Evolutionary conservation across 1,140 invertebrate genomes (phyloP).

Genomic region (Drosophila kurseongensis): DNA sequence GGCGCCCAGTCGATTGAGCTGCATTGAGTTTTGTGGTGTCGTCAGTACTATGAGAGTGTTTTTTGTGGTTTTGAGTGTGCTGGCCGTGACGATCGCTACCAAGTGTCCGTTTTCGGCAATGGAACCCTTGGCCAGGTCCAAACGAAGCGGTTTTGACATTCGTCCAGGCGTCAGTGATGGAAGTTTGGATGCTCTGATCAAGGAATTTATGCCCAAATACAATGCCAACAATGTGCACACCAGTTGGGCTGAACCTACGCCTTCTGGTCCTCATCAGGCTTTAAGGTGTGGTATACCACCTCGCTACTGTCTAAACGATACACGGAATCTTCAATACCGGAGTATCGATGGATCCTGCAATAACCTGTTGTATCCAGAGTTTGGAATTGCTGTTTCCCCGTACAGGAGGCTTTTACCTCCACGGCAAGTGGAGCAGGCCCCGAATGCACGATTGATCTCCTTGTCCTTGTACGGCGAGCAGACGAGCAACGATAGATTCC

Average conservation of each 20-base stretch:
- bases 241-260: slow-evolving; percentile 20
- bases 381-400: slow-evolving; percentile 90
- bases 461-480: slow-evolving; percentile 88
- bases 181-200: slow-evolving; percentile 51
- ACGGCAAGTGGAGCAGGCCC: slow-evolving; percentile 88
- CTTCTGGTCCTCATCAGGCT: not conserved
- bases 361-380: slow-evolving; percentile 89
- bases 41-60: slow-evolving; percentile 28
- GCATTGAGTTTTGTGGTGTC: slow-evolving; percentile 35
- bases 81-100: slow-evolving; percentile 12
- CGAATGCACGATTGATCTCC: slow-evolving; percentile 90
- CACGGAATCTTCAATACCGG: slow-evolving; percentile 88
- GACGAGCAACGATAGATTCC: slow-evolving; percentile 88
- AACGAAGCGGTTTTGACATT: slow-evolving; percentile 35
- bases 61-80: slow-evolving; percentile 13
- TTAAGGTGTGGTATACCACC: slow-evolving; percentile 64
- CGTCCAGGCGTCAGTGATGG: slow-evolving; percentile 41
- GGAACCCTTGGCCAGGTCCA: slow-evolving; percentile 16
- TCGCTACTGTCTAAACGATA: slow-evolving; percentile 72
- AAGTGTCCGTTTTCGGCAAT: slow-evolving; percentile 42
- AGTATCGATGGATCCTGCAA: slow-evolving; percentile 94
- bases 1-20: slow-evolving; percentile 7
- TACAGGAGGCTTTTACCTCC: slow-evolving; percentile 90
- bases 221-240: slow-evolving; percentile 12
- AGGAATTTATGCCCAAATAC: slow-evolving; percentile 50